A percentile compares a stretch with the other conserved stretches of the same genome.
Evolutionary conservation across 2,113 vertebrate species (phyloP).

Genomic region (Gymnocephalus cernua): DNA sequence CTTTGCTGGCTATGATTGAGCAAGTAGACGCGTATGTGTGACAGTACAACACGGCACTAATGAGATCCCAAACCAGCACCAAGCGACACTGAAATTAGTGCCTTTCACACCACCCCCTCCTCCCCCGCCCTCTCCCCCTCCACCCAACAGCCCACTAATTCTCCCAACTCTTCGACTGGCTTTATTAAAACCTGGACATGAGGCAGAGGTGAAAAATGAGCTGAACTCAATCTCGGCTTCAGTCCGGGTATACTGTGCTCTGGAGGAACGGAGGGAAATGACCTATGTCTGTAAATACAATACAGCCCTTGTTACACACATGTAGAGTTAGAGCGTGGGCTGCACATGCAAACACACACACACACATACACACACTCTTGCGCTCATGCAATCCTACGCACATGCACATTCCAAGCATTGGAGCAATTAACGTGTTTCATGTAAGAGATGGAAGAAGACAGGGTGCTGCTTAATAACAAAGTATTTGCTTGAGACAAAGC

Average conservation of each 20-base stretch:
- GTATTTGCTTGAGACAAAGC: conserved; percentile 27
- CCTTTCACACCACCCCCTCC: conserved; percentile 43
- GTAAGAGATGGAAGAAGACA: conserved; percentile 40
- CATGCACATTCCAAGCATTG: conserved; percentile 38
- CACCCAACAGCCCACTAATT: conserved; percentile 61
- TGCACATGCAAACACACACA: conserved; percentile 16
- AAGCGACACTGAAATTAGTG: conserved; percentile 75
- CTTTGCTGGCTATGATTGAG: conserved; percentile 78
- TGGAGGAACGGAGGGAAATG: conserved; percentile 57
- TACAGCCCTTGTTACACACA: conserved; percentile 55
- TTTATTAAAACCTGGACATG: conserved; percentile 82
- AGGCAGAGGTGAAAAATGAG: conserved; percentile 79
- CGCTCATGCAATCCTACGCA: conserved; percentile 26
- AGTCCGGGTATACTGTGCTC: conserved; percentile 34
- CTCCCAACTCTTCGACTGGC: conserved; percentile 62
- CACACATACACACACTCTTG: background rate
- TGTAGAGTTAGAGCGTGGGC: conserved; percentile 37
- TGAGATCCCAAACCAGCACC: conserved; percentile 73
- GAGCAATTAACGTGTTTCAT: conserved; percentile 59
- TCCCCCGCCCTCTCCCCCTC: background rate
- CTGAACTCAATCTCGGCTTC: conserved; percentile 71
- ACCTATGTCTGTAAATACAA: conserved; percentile 71
- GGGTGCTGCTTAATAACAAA: conserved; percentile 39
- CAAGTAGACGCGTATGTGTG: conserved; percentile 73
- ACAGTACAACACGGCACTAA: conserved; percentile 81